Conservation (phyloP, 2,888 invertebrate genomes). For the Tricholauxania praeusta region DNA sequence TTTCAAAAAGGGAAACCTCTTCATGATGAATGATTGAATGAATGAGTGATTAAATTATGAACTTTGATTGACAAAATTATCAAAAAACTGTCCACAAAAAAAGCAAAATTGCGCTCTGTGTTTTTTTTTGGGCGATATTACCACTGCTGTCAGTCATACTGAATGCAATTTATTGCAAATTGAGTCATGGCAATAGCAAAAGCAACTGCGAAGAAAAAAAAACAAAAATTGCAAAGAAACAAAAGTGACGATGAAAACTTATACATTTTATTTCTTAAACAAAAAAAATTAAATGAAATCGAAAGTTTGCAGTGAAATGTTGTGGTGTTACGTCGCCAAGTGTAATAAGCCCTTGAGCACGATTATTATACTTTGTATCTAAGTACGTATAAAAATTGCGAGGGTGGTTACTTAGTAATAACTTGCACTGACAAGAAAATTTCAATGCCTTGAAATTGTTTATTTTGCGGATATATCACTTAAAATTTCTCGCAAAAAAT, state of each 20-base stretch:
- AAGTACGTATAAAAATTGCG: too few relatives aligned
- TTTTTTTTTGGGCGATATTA: background rate
- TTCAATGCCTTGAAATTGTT: too few relatives aligned
- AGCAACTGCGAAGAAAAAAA: slow-evolving; percentile 14
- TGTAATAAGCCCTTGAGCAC: slow-evolving; percentile 10
- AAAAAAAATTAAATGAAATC: background rate
- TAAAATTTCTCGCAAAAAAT: too few relatives aligned
- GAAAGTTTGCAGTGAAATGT: background rate
- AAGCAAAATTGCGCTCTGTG: too few relatives aligned
- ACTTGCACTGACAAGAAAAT: too few relatives aligned
- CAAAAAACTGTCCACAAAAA: too few relatives aligned
- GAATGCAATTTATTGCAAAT: slow-evolving; percentile 38
- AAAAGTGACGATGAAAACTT: background rate
- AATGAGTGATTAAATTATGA: too few relatives aligned
- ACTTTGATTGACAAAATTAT: too few relatives aligned
- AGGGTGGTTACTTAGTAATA: too few relatives aligned
- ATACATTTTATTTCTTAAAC: background rate
- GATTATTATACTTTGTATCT: background rate
- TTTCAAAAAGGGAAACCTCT: too few relatives aligned
- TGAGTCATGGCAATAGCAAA: slow-evolving; percentile 32
- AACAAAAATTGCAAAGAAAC: background rate
- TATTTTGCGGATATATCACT: too few relatives aligned
- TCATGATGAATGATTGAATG: too few relatives aligned
- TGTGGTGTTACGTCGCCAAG: background rate
- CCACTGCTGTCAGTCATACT: background rate